Evolutionary conservation across 1,140 invertebrate species (phyloP), one percentile per base, ranked within the genome.

Genomic region (Tribolium castaneum): DNA sequence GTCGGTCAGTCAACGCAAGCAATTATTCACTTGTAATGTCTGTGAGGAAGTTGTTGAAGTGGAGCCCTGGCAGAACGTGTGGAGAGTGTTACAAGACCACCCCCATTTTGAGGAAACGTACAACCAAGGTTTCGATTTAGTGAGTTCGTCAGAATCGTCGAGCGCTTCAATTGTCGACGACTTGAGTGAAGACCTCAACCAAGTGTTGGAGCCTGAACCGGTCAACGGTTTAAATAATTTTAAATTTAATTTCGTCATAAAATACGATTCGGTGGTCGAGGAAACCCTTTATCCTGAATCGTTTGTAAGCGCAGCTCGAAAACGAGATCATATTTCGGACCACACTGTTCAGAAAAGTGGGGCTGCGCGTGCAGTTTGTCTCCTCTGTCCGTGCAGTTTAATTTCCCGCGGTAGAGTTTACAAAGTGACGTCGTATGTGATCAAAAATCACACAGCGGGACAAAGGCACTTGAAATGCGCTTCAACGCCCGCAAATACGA

Each of bases 71-170:
- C 14, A 70, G 52, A 75, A 82, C 70, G 25, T 79, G 9, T 83
- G 82, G 82, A 73, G 45, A 35, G 50, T 22, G 10, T 56, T 83
- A 25, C 81, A 83, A 70, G 50, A 62, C 19, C 82, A 83, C 74
- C 74, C 82, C n/a, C 82, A 83, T 74, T 80, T 82, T 34, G 82
- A 83, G 13, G 51, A 82, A 14, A 25, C 71, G 4, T 81, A 77
- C 50, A 54, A 12, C 30, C 62, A 80, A 39, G 71, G 78, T 52
- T 73, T 78, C 25, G 76, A 62, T 72, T 52, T 4, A 7, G 74
- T 13, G 71, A 79, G 5, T 74, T 30, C 14, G 45, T 49, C 74
- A 39, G 35, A 19, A 19, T 19, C 13, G n/a, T 59, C 70, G 6
- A 62, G 7, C 13, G 39, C 52, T 34, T 62, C 54, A 34, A 74